Base-by-base conservation (phyloP, 2,797 vertebrate genomes). In the Spondyliosoma cantharus region DNA sequence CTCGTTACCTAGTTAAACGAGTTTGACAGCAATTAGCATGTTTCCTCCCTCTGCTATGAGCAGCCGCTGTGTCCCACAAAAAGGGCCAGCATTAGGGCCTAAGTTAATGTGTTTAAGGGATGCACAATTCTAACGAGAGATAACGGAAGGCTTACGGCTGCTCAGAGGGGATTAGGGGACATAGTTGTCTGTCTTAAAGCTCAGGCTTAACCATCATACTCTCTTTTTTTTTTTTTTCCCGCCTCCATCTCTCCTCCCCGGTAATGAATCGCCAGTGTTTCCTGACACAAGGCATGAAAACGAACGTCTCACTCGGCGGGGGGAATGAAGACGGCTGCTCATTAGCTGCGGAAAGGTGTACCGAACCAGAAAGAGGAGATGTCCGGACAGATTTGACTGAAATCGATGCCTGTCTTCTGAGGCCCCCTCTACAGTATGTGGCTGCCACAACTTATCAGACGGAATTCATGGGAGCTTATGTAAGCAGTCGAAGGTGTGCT, bases 21-120 rank as follows among this genome's bases (percentile, higher is more conserved):
- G 74, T 92, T 83, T 91, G 90, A 91, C 93, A 89, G 86, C 86
- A 92, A 90, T 94, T 92, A 92, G 78, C 75, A 70, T 79, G 83
- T 85, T 75, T 81, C 80, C 49, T 84, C 67, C 79, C 81, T 86
- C 82, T 90, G 86, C 65, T 70, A 46, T 42, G 82, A 91, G 83
- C 78, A 85, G 84, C 81, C 80, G 83, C 86, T 45, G 79, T 82
- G 84, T 86, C 89, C 89, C 72, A 85, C 76, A 90, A 91, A 93
- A 89, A 83, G 81, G 89, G 83, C 81, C 80, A 72, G 77, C 86
- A 81, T 90, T 90, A 91, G 85, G 90, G 90, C 88, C 88, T 73
- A 63, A 91, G 85, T 94, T 95, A 95, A 95, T 94, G 94, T 95
- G 87, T 95, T 95, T 94, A 95, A 94, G 89, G 93, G 90, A 94